Evolutionary conservation across 2,888 invertebrate species (phyloP), one percentile per base, ranked within the genome.

Genomic region (Mechanitis messenoides): DNA sequence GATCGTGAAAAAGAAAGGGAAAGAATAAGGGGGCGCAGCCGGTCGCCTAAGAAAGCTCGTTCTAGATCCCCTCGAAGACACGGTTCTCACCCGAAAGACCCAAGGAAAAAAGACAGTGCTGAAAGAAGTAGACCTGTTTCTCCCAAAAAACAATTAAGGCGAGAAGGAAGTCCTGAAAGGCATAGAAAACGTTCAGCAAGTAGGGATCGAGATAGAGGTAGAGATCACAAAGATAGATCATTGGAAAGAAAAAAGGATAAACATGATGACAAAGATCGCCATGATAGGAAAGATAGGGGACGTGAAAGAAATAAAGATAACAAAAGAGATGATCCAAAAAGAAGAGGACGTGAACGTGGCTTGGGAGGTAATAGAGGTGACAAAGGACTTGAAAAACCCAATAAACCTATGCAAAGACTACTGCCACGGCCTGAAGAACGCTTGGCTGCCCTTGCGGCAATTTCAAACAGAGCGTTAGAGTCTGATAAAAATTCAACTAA

Each of bases 241-340:
- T 77, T 85, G 73, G 91, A 91, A 71, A 81, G 85, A 68, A 81
- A 91, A 62, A 91, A 91, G 75, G 86, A 90, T 63, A 91, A 91
- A 74, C 85, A 91, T 71, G 91, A 91, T 64, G 91, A 91, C 55
- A 90, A 92, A 75, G 92, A 92, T 70, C 84, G 92, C 73, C 88
- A 93, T 68, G 94, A 94, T 62, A 88, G 94, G 56, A 93, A 93
- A 68, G 95, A 95, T 68, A 89, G 95, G 67, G 94, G 94, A 59
- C 92, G 95, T 60, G 91, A 91, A 84, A 85, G 92, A 66, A 92
- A 90, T 68, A 83, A 92, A 60, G 94, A 89, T 65, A 81, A 75
- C 69, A 91, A 91, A 81, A 80, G 90, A 70, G 87, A 88, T 68
- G 91, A 92, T 62, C 84, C 89, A 60, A 88, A 91, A 71, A 80